These are phyloP conservation scores for Bombus waltoni DNA, from an alignment of 1,140 invertebrate species.

Conservation along the genomic window DNA sequence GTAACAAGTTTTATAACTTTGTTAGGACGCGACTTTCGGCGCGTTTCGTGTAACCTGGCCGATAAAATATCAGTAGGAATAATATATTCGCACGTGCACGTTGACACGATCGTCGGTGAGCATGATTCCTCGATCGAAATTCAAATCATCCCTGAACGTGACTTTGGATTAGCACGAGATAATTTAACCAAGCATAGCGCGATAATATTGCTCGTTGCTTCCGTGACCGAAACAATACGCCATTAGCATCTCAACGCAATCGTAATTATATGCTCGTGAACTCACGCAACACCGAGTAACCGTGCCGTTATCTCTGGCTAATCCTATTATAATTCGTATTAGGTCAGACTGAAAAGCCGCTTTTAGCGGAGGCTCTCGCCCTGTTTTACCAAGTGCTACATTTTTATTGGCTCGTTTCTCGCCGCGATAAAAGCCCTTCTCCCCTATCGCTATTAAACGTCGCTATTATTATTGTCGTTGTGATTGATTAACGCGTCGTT, in stretches of 20 bases:
- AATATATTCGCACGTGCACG: background rate
- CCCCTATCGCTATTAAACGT: background rate
- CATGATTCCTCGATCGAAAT: background rate
- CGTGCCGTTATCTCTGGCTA: conserved; percentile 30
- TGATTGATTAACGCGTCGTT: conserved; percentile 20
- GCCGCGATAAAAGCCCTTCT: background rate
- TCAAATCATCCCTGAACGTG: background rate
- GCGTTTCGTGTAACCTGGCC: too few species aligned
- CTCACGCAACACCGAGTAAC: conserved; percentile 43
- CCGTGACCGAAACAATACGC: conserved; percentile 46
- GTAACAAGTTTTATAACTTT: background rate
- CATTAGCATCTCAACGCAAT: conserved; percentile 48
- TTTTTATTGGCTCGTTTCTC: conserved; percentile 13
- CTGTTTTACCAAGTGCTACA: background rate
- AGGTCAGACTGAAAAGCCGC: conserved; percentile 18
- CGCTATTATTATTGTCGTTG: background rate
- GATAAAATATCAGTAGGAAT: background rate
- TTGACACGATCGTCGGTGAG: background rate
- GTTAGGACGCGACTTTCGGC: too few species aligned
- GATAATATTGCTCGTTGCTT: conserved; percentile 30
- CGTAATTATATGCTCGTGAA: conserved; percentile 46
- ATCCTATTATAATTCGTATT: conserved; percentile 45
- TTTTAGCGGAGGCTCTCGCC: background rate
- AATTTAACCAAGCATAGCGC: conserved; percentile 22
- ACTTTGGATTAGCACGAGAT: conserved; percentile 31